A percentile compares a stretch with the other conserved stretches of the same genome.
phyloP scores from a whole-genome alignment of 2,797 vertebrate species.

The Trachops cirrhosus region DNA sequence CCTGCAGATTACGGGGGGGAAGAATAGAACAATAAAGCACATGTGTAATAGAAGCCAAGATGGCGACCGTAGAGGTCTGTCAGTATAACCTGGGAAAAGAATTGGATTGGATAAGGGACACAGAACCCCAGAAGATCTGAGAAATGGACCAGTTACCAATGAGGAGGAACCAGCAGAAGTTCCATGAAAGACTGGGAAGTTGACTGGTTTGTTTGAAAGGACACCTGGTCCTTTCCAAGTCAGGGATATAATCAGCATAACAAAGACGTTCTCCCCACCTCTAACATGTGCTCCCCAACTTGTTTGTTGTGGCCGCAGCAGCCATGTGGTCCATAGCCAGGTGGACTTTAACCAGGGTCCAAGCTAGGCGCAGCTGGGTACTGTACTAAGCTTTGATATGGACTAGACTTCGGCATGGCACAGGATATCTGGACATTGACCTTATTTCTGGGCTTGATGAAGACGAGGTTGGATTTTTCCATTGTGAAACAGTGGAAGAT shows the following conservation, averaged over 20 bases:
- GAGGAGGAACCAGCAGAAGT: background rate
- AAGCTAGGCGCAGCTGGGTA: too few species aligned
- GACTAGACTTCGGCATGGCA: background rate
- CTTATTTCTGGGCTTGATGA: background rate
- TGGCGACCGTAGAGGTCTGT: background rate
- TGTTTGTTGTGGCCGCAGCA: background rate
- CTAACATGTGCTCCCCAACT: background rate
- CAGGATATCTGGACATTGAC: background rate
- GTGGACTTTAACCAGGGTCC: background rate
- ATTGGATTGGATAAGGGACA: background rate
- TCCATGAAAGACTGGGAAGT: background rate
- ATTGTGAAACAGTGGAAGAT: background rate
- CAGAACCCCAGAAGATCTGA: background rate
- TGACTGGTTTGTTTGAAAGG: background rate
- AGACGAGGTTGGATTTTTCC: background rate
- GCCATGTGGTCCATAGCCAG: background rate
- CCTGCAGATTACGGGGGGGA: background rate
- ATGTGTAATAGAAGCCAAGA: background rate
- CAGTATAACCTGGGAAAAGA: background rate
- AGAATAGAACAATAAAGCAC: background rate
- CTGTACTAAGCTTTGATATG: background rate
- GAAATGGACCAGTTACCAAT: background rate
- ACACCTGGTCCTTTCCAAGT: background rate
- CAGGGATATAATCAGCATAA: background rate
- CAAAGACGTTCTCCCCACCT: background rate